Conservation (phyloP, 2,113 vertebrate species). For the Calonectris borealis region DNA sequence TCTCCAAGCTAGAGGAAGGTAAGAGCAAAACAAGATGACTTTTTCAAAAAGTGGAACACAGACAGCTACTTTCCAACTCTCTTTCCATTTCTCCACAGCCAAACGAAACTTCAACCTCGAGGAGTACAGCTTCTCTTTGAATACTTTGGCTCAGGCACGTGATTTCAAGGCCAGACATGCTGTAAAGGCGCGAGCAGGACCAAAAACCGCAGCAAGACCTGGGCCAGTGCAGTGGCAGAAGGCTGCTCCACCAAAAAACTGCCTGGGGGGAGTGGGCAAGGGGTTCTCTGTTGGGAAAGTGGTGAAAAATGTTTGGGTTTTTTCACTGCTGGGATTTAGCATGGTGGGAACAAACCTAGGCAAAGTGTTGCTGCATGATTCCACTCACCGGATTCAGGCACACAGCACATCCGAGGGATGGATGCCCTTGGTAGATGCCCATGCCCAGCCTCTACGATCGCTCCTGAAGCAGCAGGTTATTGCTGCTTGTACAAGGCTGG, state of each 20-base stretch:
- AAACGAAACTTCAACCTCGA: conserved; percentile 66
- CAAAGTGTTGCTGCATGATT: neutral
- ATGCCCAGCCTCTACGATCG: neutral
- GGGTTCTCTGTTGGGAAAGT: neutral
- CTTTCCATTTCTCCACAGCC: conserved; percentile 36
- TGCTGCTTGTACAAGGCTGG: neutral
- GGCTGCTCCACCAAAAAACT: neutral
- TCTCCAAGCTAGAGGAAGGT: conserved; percentile 87
- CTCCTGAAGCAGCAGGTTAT: neutral
- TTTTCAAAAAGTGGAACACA: neutral
- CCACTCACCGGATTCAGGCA: fast-evolving
- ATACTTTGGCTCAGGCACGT: conserved; percentile 75
- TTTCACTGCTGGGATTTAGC: neutral
- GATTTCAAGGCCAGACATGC: neutral
- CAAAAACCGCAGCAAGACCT: neutral
- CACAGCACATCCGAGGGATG: neutral
- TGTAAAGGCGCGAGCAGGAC: neutral
- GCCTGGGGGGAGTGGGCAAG: neutral
- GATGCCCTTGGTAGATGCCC: neutral
- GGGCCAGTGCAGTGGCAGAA: neutral
- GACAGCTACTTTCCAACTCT: neutral
- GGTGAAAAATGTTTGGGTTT: neutral
- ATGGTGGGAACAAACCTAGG: neutral
- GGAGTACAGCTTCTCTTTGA: conserved; percentile 79
- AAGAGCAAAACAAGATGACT: conserved; percentile 13